phyloP scores from a whole-genome alignment of 2,888 invertebrate species.

The Nemoura dubitans region DNA sequence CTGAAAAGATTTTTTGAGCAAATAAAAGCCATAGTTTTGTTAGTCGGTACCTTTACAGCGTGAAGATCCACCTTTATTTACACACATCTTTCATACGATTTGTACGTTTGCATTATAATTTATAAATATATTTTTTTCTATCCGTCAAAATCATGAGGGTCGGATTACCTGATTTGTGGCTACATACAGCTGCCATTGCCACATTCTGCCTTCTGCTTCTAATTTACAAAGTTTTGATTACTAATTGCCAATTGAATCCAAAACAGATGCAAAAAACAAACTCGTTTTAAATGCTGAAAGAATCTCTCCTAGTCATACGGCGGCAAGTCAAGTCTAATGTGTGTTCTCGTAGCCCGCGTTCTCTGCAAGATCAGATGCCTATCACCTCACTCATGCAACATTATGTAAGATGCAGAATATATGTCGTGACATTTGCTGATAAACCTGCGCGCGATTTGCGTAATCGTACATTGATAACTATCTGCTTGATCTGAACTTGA shows the following conservation, averaged over 20 bases:
- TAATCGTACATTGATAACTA: neutral
- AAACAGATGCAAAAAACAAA: neutral
- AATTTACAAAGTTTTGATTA: constrained; percentile 12
- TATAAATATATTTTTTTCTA: neutral
- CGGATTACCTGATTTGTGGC: neutral
- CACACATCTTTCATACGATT: neutral
- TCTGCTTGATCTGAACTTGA: constrained; percentile 26
- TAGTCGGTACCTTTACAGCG: too few relatives aligned
- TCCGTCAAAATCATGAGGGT: neutral
- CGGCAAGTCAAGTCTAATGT: neutral
- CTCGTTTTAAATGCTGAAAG: neutral
- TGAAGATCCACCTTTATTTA: neutral
- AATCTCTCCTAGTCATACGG: neutral
- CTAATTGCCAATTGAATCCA: neutral
- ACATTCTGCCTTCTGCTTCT: neutral
- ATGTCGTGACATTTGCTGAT: constrained; percentile 22
- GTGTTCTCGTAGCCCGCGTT: neutral
- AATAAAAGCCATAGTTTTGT: neutral
- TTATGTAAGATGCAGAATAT: neutral
- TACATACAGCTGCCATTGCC: neutral
- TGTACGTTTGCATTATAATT: neutral
- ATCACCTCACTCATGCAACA: neutral
- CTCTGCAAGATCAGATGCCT: neutral
- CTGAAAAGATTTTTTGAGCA: neutral
- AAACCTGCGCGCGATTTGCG: neutral